Conservation (phyloP, 2,888 invertebrate species). For the Metallyticus violacea region DNA sequence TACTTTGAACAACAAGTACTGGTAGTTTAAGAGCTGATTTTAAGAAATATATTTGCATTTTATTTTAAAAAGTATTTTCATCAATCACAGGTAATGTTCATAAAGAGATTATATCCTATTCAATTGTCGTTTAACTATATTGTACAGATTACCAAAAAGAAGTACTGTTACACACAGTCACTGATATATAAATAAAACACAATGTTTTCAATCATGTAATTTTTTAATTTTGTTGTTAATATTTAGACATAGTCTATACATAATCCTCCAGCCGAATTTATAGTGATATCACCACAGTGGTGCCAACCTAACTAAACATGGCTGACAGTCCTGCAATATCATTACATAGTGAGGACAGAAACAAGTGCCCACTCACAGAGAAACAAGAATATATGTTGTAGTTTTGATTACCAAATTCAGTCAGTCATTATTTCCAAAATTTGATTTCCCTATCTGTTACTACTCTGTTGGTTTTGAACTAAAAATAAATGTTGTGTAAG, state of each 20-base stretch:
- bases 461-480: background rate
- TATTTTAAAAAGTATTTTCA: too few species aligned
- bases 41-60: too few species aligned
- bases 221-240: background rate
- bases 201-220: background rate
- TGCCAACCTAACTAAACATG: background rate
- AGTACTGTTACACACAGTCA: background rate
- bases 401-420: background rate
- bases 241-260: slow-evolving; percentile 33
- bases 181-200: background rate
- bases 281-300: background rate
- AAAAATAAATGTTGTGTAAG: background rate
- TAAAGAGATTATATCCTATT: too few species aligned
- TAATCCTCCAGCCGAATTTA: slow-evolving; percentile 20
- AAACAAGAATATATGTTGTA: background rate
- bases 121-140: too few species aligned
- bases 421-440: background rate
- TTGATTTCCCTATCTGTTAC: background rate
- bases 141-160: too few species aligned
- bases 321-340: slow-evolving; percentile 14
- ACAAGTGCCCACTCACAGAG: background rate
- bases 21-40: too few species aligned
- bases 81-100: too few species aligned
- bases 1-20: too few species aligned
- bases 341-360: background rate